phyloP scores from a whole-genome alignment of 1,140 invertebrate genomes.

The Brachionus asplanchnoidis region DNA sequence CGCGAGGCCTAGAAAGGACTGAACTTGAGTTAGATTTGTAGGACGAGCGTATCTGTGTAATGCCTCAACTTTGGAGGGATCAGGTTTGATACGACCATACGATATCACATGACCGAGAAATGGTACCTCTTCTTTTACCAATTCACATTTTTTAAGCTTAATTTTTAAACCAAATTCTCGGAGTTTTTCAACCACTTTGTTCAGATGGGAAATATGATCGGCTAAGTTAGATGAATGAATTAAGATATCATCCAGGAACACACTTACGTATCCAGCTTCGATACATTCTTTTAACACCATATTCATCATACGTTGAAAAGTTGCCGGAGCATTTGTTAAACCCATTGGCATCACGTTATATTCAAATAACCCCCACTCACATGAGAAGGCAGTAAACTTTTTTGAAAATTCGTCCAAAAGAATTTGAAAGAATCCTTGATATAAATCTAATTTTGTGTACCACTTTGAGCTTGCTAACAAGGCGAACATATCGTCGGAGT shows the following conservation, averaged over 20 bases:
- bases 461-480: neutral
- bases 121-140: neutral
- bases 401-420: neutral
- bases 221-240: neutral
- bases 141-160: conserved; percentile 19
- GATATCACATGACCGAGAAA: neutral
- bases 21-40: conserved; percentile 50
- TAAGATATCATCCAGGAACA: conserved; percentile 4
- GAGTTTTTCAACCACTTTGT: neutral
- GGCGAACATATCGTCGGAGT: neutral
- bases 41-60: conserved; percentile 23
- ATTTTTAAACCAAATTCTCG: neutral
- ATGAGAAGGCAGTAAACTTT: neutral
- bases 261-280: neutral
- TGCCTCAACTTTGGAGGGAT: neutral
- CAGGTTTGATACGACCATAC: neutral
- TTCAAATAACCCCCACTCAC: conserved; percentile 8
- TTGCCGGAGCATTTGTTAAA: neutral
- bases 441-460: conserved; percentile 1
- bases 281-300: neutral
- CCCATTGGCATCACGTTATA: conserved; percentile 17
- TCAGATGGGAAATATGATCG: neutral
- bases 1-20: conserved; percentile 48
- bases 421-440: neutral
- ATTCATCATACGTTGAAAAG: conserved; percentile 26